A percentile compares a stretch with the other conserved stretches of the same genome.
Evolutionary conservation across 2,113 vertebrate genomes (phyloP).

Genomic region (Tiliqua scincoides): DNA sequence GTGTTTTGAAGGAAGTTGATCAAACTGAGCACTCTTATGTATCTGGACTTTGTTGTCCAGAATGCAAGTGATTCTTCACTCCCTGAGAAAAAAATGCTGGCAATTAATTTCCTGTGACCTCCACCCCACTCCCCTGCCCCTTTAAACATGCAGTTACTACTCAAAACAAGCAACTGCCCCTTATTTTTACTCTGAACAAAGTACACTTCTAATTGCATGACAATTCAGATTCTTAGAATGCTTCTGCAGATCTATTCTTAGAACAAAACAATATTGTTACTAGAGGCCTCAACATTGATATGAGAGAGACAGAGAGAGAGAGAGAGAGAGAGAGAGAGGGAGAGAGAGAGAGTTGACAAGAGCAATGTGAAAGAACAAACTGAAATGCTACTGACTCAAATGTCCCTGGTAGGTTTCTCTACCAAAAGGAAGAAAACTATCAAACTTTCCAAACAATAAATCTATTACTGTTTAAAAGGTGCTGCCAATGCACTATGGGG

Average conservation of each 20-base stretch:
- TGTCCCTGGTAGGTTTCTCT: constrained; percentile 41
- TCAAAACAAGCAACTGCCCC: constrained; percentile 55
- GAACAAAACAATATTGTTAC: constrained; percentile 52
- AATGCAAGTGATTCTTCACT: constrained; percentile 71
- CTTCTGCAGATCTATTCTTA: constrained; percentile 52
- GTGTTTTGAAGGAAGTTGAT: constrained; percentile 69
- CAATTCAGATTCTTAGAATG: constrained; percentile 66
- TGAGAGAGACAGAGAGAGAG: too few relatives aligned
- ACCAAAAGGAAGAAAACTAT: constrained; percentile 31
- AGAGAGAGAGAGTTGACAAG: constrained; percentile 37
- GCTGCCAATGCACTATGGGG: rapidly evolving
- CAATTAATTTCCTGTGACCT: constrained; percentile 38
- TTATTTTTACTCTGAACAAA: constrained; percentile 53
- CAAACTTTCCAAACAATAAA: not conserved
- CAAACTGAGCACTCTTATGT: constrained; percentile 70
- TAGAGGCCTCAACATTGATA: constrained; percentile 40
- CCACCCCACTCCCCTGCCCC: not conserved
- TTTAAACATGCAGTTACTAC: constrained; percentile 60
- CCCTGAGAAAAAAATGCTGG: constrained; percentile 59
- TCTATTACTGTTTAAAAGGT: constrained; percentile 3
- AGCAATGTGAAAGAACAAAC: constrained; percentile 29
- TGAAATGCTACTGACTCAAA: constrained; percentile 33
- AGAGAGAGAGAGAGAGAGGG: too few relatives aligned
- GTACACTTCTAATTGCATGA: constrained; percentile 50
- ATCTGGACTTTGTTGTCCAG: constrained; percentile 64